Evolutionary conservation across 2,797 vertebrate species (phyloP), one percentile per base, ranked within the genome.

Genomic region (Gallinago stenura): DNA sequence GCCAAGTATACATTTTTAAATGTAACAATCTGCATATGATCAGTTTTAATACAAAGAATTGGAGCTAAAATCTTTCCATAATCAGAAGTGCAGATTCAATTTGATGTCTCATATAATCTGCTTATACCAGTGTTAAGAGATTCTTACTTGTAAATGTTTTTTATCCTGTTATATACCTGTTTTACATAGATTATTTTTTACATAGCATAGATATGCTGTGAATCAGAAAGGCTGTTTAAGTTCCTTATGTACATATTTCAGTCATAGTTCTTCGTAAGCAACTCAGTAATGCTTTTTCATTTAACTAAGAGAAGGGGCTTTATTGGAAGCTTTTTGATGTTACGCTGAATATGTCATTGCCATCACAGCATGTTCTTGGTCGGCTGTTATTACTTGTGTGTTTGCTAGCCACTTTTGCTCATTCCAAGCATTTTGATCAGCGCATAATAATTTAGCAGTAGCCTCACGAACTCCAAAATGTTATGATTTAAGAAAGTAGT

Each of bases 401-500:
- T 90, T 92, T 93, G 35, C 22, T 50, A 82, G 54, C 57, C 82
- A 83, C 64, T 89, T 86, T 79, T 96, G 41, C 76, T 64, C 53
- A 60, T 95, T 91, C 80, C 69, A 95, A 77, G 14, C n/a, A 58
- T 83, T 93, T 56, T 90, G 84, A 37, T 70, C 35, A 61, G 46
- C 31, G 39, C 30, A 41, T 21, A 57, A 28, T 57, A 82, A 46
- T 35, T 79, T 60, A 69, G 56, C 62, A 83, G 26, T 53, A 65
- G 20, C 68, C 33, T 35, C 58, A 83, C 75, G 37, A 83, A 57
- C 64, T 94, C 43, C 43, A 78, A 72, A 90, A 43, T 57, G 28
- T 88, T 95, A 73, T 89, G 61, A 86, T 96, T 96, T 95, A 93
- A 75, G 66, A 93, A 95, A 72, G 75, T 31, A 53, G 46, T 93